A percentile compares a stretch with the other conserved stretches of the same genome.
These are phyloP conservation scores for Homalodisca vitripennis DNA, from an alignment of 1,140 invertebrate species.

Conservation along the genomic window DNA sequence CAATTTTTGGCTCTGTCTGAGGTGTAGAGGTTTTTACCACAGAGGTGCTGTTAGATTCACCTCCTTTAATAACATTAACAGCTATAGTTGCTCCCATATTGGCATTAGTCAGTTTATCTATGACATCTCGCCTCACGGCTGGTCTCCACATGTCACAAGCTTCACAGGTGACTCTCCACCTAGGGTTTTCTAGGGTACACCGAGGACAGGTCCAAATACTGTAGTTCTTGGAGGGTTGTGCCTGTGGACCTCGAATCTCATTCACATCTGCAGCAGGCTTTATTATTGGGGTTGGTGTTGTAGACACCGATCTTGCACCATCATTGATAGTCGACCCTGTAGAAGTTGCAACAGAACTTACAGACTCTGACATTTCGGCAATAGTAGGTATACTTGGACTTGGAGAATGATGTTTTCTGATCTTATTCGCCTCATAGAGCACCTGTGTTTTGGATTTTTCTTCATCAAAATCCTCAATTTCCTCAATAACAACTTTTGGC, in stretches of 20 bases:
- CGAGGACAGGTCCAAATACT: constrained; percentile 53
- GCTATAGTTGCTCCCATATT: background rate
- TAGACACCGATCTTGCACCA: background rate
- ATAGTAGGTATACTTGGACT: constrained; percentile 47
- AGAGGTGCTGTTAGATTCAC: constrained; percentile 10
- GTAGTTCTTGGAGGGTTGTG: background rate
- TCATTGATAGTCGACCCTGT: constrained; percentile 39
- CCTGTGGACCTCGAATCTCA: background rate
- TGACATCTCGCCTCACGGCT: constrained; percentile 20
- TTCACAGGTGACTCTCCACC: constrained; percentile 57
- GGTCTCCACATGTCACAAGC: constrained; percentile 50
- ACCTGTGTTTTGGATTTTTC: constrained; percentile 42
- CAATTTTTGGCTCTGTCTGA: background rate
- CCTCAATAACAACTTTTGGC: constrained; percentile 39
- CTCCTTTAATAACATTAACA: constrained; percentile 7
- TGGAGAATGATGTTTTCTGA: constrained; percentile 40
- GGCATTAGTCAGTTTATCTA: constrained; percentile 13
- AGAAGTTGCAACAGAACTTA: constrained; percentile 42
- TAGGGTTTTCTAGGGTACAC: constrained; percentile 55
- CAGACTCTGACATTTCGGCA: constrained; percentile 45
- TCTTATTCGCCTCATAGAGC: constrained; percentile 40
- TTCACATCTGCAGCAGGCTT: background rate
- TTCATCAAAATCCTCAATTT: constrained; percentile 38
- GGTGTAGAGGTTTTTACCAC: background rate
- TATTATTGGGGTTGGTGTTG: background rate